Conservation (phyloP, 1,140 invertebrate genomes). For the Pogonomyrmex californicus region DNA sequence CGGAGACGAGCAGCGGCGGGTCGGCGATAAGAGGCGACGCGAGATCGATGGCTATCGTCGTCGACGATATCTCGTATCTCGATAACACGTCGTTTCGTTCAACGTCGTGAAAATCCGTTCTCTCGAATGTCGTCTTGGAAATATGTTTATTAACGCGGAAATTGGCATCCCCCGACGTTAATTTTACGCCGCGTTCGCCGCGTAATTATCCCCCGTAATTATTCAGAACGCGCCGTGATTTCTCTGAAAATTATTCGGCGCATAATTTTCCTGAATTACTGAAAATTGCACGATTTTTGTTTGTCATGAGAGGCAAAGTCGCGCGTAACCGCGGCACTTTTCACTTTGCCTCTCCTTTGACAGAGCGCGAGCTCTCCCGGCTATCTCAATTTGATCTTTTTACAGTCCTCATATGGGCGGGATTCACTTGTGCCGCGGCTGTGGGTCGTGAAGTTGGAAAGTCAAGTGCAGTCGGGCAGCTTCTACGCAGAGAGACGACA, state of each 20-base stretch:
- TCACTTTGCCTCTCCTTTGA: conserved; percentile 56
- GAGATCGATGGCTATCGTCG: not conserved
- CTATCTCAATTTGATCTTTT: conserved; percentile 68
- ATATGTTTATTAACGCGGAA: not conserved
- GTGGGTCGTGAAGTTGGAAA: conserved; percentile 74
- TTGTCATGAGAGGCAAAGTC: conserved; percentile 17
- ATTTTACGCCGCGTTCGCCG: not conserved
- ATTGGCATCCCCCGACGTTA: not conserved
- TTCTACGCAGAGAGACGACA: conserved; percentile 69
- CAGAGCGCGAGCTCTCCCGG: conserved; percentile 21
- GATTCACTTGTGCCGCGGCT: conserved; percentile 65
- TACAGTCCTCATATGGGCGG: conserved; percentile 65
- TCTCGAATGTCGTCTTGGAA: not conserved
- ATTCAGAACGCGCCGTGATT: not conserved
- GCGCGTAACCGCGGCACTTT: conserved; percentile 34
- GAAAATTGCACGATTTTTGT: conserved; percentile 32
- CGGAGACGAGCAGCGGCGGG: not conserved
- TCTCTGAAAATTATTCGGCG: not conserved
- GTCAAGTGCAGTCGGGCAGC: conserved; percentile 74
- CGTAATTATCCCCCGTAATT: conserved; percentile 31
- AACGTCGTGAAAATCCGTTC: not conserved
- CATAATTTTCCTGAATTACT: conserved; percentile 8
- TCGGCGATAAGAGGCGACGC: not conserved
- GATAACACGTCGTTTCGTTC: not conserved
- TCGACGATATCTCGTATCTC: not conserved